Conservation (phyloP, 2,113 vertebrate species). For the Campylomormyrus tamandua region DNA sequence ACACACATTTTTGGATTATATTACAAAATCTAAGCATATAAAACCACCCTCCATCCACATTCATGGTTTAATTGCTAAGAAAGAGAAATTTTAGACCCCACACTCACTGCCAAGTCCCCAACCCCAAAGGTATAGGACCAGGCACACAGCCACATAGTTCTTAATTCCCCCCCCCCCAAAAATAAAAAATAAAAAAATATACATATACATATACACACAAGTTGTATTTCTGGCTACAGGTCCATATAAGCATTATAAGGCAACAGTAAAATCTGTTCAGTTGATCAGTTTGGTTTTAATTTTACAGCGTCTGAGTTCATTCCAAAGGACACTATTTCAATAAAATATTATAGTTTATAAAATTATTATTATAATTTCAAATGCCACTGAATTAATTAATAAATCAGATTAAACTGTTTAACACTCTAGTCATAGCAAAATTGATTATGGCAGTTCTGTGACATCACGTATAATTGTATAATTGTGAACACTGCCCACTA, state of each 20-base stretch:
- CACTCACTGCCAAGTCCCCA: neutral
- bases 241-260: neutral
- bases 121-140: neutral
- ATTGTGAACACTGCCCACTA: slow-evolving; percentile 8
- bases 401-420: neutral
- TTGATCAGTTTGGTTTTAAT: neutral
- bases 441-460: neutral
- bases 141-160: neutral
- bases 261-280: neutral
- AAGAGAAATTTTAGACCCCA: neutral
- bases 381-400: neutral
- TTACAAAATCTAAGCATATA: neutral
- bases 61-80: neutral
- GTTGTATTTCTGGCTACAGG: neutral
- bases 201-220: neutral
- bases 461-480: neutral
- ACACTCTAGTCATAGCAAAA: neutral
- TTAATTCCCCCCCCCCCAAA: too few species aligned
- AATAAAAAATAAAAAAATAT: too few species aligned
- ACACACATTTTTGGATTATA: neutral
- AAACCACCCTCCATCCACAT: neutral
- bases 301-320: neutral
- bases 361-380: neutral
- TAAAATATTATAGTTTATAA: neutral
- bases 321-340: neutral